These are phyloP conservation scores for Vidua chalybeata DNA, from an alignment of 2,113 vertebrate genomes.

Conservation along the genomic window DNA sequence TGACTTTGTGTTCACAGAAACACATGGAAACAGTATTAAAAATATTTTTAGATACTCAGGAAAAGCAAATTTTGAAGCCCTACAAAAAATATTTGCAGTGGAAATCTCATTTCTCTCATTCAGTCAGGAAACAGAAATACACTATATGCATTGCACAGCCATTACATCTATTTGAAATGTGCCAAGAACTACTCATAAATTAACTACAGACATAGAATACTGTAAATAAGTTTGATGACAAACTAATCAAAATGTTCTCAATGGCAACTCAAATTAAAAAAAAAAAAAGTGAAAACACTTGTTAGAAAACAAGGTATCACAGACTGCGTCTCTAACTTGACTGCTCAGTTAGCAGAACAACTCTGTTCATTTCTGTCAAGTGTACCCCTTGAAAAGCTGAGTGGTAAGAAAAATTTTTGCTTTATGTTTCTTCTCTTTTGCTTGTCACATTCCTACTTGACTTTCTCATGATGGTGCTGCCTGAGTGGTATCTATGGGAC, in stretches of 20 bases:
- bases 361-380: not conserved
- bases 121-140: constrained; percentile 51
- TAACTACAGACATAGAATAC: constrained; percentile 10
- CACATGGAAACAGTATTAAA: constrained; percentile 53
- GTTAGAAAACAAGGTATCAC: not conserved
- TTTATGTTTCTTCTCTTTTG: not conserved
- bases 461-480: not conserved
- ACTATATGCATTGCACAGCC: not conserved
- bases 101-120: constrained; percentile 52
- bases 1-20: constrained; percentile 52
- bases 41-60: constrained; percentile 59
- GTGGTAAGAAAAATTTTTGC: not conserved
- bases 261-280: not conserved
- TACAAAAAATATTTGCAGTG: constrained; percentile 61
- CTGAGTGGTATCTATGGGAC: not conserved
- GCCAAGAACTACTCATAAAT: constrained; percentile 60
- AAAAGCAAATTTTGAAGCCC: constrained; percentile 43
- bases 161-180: constrained; percentile 18
- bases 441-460: not conserved
- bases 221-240: constrained; percentile 50
- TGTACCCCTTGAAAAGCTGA: fast-evolving
- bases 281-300: not conserved
- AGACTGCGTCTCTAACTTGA: not conserved
- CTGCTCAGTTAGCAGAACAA: not conserved
- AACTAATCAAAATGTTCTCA: constrained; percentile 25